Evolutionary conservation across 2,888 invertebrate genomes (phyloP), one percentile per base, ranked within the genome.

Genomic region (Aphrophora alni): DNA sequence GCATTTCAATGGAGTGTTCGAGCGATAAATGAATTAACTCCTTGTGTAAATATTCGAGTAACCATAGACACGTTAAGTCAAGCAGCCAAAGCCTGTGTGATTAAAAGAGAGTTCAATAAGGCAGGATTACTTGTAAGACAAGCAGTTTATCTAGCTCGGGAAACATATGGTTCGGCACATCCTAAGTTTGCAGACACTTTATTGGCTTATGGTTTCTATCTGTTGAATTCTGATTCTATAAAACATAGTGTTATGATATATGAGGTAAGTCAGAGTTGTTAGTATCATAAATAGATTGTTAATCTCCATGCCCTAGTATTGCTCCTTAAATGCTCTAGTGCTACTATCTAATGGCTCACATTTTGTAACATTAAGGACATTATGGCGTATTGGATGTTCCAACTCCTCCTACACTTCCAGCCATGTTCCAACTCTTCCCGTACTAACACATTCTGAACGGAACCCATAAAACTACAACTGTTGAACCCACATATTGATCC

Each of bases 191-290:
- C 97, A 27, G 95, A 96, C 88, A 93, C 95, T 69, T 90, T 98
- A 81, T 90, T 95, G 84, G 97, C 97, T 89, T 96, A 95, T 88
- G 98, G 96, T 83, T 97, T 96, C 90, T 97, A 95, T 88, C 90
- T 97, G 86, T 91, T 97, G 85, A 97, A 97, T 89, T 93, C 95
- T 77, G 98, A 98, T 89, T 93, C 93, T 78, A 94, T 96, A 84
- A 91, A 91, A 83, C 94, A 95, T 87, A 95, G 96, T 86, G 95
- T 97, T n/a, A 91, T 92, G 82, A 93, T 96, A 0, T 97, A 97
- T 87, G 93, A 93, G 91, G 94, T 93, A 85, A 86, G 85, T 82
- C 25, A 25, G 25, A 21, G 72, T 51, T 72, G 21, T 33, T n/a
- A n/a, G n/a, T n/a, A n/a, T n/a, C n/a, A n/a, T n/a, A n/a, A n/a